Conservation (phyloP, 2,888 invertebrate genomes). For the Chalcis sispes region DNA sequence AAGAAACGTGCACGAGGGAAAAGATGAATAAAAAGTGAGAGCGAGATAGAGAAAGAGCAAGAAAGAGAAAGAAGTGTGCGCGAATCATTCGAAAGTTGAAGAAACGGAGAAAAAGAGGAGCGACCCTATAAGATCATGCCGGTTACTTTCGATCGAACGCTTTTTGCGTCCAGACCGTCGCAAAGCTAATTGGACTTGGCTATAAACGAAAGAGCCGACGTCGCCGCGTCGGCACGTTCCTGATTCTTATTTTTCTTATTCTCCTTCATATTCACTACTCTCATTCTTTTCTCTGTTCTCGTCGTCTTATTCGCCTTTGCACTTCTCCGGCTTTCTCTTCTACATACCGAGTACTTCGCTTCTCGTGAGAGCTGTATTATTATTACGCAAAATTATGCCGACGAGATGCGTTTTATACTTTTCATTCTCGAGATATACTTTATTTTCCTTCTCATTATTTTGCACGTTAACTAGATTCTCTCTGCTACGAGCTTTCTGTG, state of each 20-base stretch:
- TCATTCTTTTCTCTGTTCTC: slow-evolving; percentile 1
- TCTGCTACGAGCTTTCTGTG: too few relatives aligned
- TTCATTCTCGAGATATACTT: background rate
- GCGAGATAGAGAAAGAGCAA: slow-evolving; percentile 34
- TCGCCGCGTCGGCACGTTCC: slow-evolving; percentile 26
- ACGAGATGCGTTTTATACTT: background rate
- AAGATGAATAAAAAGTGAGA: slow-evolving; percentile 47
- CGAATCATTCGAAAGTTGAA: too few relatives aligned
- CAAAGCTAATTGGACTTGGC: slow-evolving; percentile 68
- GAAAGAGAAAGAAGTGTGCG: slow-evolving; percentile 39
- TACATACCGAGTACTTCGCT: background rate
- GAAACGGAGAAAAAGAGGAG: slow-evolving; percentile 29
- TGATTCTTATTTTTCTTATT: background rate
- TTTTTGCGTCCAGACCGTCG: slow-evolving; percentile 65
- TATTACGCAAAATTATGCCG: slow-evolving; percentile 46
- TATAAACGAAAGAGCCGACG: slow-evolving; percentile 58
- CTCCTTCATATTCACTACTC: slow-evolving; percentile 37
- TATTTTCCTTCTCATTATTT: background rate
- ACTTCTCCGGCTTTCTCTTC: slow-evolving; percentile 2
- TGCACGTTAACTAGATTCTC: too few relatives aligned
- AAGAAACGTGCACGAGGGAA: slow-evolving; percentile 35
- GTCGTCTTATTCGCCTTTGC: slow-evolving; percentile 15
- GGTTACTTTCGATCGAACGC: slow-evolving; percentile 69
- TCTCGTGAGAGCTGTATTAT: slow-evolving; percentile 41
- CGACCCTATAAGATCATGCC: slow-evolving; percentile 55